These are phyloP conservation scores for Brachionus sp. DNA, from an alignment of 1,140 invertebrate species.

Conservation along the genomic window DNA sequence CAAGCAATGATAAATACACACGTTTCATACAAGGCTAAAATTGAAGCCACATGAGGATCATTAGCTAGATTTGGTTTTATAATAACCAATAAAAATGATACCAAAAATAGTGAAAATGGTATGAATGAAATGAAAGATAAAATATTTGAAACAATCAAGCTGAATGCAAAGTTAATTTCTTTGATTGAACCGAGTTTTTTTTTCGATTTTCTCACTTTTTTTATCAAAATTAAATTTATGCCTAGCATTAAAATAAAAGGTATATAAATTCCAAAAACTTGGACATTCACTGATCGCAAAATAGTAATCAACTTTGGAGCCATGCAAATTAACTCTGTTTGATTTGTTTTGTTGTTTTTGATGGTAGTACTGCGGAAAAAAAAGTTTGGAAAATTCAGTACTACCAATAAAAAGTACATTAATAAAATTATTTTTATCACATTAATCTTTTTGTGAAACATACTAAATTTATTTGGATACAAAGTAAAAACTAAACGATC, in stretches of 20 bases:
- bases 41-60: not conserved
- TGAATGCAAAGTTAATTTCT: not conserved
- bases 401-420: not conserved
- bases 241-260: not conserved
- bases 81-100: not conserved
- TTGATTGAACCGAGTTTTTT: not conserved
- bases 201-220: not conserved
- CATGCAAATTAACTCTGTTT: not conserved
- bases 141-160: not conserved
- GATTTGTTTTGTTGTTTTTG: not conserved
- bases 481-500: not conserved
- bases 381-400: not conserved
- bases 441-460: no score
- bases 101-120: slow-evolving; percentile 6
- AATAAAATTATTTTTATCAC: not conserved
- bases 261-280: not conserved
- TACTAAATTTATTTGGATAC: not conserved
- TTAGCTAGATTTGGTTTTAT: not conserved
- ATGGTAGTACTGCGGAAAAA: not conserved
- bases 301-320: not conserved
- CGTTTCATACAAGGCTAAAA: not conserved
- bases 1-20: not conserved
- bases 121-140: not conserved
- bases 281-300: not conserved
- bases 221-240: not conserved